Evolutionary conservation across 2,113 vertebrate genomes (phyloP).

Genomic region (Takifugu bimaculatus): DNA sequence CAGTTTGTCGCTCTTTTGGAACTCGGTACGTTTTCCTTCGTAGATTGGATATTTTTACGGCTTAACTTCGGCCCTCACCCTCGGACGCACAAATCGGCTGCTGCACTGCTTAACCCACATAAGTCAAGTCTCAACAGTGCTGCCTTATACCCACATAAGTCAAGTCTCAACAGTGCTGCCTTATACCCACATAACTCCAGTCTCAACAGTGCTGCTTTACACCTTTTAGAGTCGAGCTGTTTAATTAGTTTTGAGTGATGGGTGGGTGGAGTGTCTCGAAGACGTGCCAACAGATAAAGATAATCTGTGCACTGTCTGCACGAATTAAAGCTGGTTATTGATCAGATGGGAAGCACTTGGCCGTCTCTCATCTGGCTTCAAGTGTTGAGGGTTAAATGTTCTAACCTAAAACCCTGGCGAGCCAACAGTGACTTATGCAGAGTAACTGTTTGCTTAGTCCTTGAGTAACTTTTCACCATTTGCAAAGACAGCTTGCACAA

Average conservation of each 20-base stretch:
- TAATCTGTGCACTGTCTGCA: constrained; percentile 16
- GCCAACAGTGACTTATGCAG: not conserved
- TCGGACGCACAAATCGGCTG: constrained; percentile 6
- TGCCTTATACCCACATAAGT: constrained; percentile 10
- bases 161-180: constrained; percentile 33
- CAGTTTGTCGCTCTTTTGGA: too few species aligned
- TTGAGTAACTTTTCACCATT: not conserved
- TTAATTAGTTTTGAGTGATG: constrained; percentile 44
- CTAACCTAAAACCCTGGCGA: not conserved
- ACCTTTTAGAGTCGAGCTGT: constrained; percentile 10
- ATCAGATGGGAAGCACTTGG: constrained; percentile 2
- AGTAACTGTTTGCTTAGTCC: not conserved
- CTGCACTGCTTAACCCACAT: constrained; percentile 2
- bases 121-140: constrained; percentile 33
- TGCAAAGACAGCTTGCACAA: not conserved
- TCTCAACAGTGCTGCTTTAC: constrained; percentile 30
- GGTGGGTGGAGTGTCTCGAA: constrained; percentile 16
- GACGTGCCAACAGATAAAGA: constrained; percentile 22
- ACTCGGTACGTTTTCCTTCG: too few species aligned
- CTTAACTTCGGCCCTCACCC: not conserved
- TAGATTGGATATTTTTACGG: too few species aligned
- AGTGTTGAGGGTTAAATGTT: not conserved
- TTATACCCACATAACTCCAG: constrained; percentile 14
- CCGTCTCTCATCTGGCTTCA: not conserved
- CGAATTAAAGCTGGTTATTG: constrained; percentile 10